phyloP scores from a whole-genome alignment of 2,113 vertebrate genomes.

The Festucalex cinctus region DNA sequence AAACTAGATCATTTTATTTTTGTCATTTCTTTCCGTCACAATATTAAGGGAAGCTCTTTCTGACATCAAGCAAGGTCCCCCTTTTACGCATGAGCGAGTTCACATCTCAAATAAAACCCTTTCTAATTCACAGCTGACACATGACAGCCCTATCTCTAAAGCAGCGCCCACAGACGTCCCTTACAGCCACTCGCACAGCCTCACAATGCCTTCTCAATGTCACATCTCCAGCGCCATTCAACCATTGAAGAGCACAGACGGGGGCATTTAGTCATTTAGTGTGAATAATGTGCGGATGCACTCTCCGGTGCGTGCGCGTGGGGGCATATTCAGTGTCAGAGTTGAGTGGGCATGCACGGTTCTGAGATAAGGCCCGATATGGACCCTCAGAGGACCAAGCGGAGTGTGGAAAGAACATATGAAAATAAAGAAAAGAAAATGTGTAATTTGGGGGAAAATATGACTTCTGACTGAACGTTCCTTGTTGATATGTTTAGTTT shows the following conservation, averaged over 20 bases:
- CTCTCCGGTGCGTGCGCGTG: conserved; percentile 28
- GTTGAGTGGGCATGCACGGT: conserved; percentile 49
- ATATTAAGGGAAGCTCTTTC: not conserved
- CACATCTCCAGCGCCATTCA: conserved; percentile 28
- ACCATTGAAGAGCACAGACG: conserved; percentile 36
- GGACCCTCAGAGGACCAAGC: conserved; percentile 55
- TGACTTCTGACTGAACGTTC: too few species aligned
- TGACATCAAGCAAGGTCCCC: conserved; percentile 13
- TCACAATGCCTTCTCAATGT: conserved; percentile 52
- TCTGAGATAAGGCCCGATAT: conserved; percentile 52
- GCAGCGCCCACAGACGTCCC: conserved; percentile 48
- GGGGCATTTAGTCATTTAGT: conserved; percentile 46
- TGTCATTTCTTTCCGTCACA: not conserved
- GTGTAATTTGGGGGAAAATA: too few species aligned
- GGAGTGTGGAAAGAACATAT: conserved; percentile 32
- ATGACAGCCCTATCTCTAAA: conserved; percentile 36
- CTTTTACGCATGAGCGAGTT: conserved; percentile 17
- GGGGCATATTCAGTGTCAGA: conserved; percentile 46
- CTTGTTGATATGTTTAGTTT: too few species aligned
- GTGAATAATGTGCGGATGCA: conserved; percentile 47
- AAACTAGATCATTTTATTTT: not conserved
- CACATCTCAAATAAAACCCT: conserved; percentile 30
- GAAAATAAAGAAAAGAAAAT: too few species aligned
- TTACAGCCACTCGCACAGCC: conserved; percentile 39
- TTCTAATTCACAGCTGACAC: conserved; percentile 31